A percentile compares a stretch with the other conserved stretches of the same genome.
These are phyloP conservation scores for Microtus montanus DNA, from an alignment of 2,113 vertebrate genomes.

Conservation along the genomic window DNA sequence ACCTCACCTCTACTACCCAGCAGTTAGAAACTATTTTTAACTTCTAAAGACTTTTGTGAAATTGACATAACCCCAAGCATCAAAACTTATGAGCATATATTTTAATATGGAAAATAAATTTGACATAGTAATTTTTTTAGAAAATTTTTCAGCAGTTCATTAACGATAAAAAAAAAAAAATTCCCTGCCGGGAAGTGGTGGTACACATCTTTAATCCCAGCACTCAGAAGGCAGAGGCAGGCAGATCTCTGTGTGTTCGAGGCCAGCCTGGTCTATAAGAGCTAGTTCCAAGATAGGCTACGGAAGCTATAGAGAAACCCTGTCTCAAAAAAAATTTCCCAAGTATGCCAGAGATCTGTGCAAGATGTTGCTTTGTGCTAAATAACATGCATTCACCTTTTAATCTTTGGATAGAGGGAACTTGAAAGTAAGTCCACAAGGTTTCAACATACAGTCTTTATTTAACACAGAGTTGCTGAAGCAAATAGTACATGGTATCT, in stretches of 20 bases:
- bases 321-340: not conserved
- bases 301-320: too few species aligned
- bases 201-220: too few species aligned
- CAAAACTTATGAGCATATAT: conserved; percentile 53
- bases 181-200: too few species aligned
- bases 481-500: not conserved
- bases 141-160: conserved; percentile 67
- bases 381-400: conserved; percentile 46
- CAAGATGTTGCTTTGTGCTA: conserved; percentile 45
- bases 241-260: too few species aligned
- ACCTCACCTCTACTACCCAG: not conserved
- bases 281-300: too few species aligned
- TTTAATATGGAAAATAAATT: conserved; percentile 69
- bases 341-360: conserved; percentile 20
- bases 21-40: conserved; percentile 17
- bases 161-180: conserved; percentile 57
- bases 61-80: conserved; percentile 50
- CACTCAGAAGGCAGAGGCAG: too few species aligned
- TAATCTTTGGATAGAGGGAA: conserved; percentile 27
- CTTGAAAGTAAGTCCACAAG: not conserved
- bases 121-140: conserved; percentile 52
- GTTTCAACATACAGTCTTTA: not conserved
- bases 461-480: not conserved
- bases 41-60: conserved; percentile 41
- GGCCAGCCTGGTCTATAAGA: too few species aligned